Conservation (phyloP, 2,797 vertebrate genomes). For the Alfaro cultratus region DNA sequence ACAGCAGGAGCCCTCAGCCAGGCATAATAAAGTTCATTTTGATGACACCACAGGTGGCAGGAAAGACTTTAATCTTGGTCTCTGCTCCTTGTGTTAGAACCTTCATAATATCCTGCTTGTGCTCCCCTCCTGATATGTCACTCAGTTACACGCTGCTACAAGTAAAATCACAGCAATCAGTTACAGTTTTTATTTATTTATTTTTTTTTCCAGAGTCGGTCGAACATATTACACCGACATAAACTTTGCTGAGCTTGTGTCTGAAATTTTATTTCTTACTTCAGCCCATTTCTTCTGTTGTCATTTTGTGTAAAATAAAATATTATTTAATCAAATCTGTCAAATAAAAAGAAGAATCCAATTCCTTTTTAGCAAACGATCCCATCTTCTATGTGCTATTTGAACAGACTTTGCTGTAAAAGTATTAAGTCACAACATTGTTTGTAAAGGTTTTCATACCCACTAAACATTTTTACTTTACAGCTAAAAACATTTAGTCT, state of each 20-base stretch:
- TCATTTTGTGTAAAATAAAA: constrained; percentile 12
- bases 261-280: neutral
- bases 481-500: neutral
- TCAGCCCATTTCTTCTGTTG: neutral
- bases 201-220: constrained; percentile 14
- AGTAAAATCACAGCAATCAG: constrained; percentile 3
- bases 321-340: constrained; percentile 1
- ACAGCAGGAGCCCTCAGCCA: constrained; percentile 60
- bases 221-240: constrained; percentile 8
- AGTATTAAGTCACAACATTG: neutral
- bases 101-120: constrained; percentile 29
- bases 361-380: neutral
- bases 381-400: neutral
- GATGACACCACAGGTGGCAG: constrained; percentile 67
- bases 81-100: constrained; percentile 44
- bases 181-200: neutral
- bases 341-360: neutral
- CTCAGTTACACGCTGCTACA: neutral
- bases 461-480: neutral
- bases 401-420: neutral
- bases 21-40: constrained; percentile 71
- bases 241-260: neutral
- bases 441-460: neutral
- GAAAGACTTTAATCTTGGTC: constrained; percentile 65
- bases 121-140: constrained; percentile 4